Conservation (phyloP, 2,113 vertebrate species). For the Epinephelus fuscoguttatus region DNA sequence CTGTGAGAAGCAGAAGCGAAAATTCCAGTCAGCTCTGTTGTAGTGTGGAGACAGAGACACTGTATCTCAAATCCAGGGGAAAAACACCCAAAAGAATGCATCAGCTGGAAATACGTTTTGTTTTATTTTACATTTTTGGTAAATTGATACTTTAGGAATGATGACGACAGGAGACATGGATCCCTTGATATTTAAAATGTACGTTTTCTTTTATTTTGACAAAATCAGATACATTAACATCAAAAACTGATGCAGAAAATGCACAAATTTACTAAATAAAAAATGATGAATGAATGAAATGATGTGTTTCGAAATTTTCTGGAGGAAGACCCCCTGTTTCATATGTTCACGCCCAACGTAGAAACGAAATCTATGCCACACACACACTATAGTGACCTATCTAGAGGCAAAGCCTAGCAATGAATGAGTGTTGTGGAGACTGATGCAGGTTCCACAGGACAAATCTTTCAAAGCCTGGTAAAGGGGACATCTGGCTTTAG, state of each 20-base stretch:
- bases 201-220: too few species aligned
- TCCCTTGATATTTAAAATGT: too few species aligned
- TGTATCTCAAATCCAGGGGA: background rate
- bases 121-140: background rate
- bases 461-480: conserved; percentile 39
- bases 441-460: conserved; percentile 17
- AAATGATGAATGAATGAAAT: too few species aligned
- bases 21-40: background rate
- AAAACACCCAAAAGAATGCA: background rate
- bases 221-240: too few species aligned
- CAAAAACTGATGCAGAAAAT: too few species aligned
- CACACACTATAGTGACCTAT: conserved; percentile 6
- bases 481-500: conserved; percentile 26
- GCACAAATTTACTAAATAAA: too few species aligned
- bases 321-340: too few species aligned
- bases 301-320: too few species aligned
- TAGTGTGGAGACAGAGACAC: background rate
- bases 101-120: background rate
- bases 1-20: background rate
- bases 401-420: conserved; percentile 6
- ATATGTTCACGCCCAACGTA: too few species aligned
- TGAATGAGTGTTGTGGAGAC: conserved; percentile 13
- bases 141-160: background rate
- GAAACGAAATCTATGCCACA: background rate
- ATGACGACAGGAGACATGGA: too few species aligned